These are phyloP conservation scores for Apeira syringaria DNA, from an alignment of 2,888 invertebrate genomes.

Conservation along the genomic window DNA sequence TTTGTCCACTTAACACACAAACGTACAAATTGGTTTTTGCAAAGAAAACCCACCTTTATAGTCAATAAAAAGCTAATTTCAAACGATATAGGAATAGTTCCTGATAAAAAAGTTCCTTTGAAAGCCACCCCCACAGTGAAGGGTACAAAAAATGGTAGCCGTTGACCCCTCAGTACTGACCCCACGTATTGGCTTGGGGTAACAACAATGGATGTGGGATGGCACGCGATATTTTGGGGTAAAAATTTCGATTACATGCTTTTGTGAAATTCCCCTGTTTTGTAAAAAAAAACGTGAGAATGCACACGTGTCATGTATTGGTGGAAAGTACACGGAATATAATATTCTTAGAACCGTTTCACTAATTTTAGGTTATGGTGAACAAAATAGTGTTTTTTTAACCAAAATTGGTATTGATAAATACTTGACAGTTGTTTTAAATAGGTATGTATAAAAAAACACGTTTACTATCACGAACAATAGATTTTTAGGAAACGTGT, in stretches of 20 bases:
- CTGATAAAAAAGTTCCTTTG: background rate
- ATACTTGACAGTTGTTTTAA: no score
- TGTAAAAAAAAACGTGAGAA: background rate
- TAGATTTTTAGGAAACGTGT: no score
- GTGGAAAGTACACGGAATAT: no score
- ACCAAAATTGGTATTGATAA: no score
- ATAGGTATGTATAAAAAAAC: no score
- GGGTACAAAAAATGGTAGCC: constrained; percentile 35
- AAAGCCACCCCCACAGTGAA: constrained; percentile 28
- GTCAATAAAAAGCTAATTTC: constrained; percentile 5
- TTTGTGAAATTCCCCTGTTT: constrained; percentile 2
- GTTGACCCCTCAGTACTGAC: constrained; percentile 36
- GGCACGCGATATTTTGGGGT: constrained; percentile 53
- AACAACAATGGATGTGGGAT: constrained; percentile 47
- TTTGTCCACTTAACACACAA: no score
- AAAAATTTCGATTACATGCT: constrained; percentile 41
- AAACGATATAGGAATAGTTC: constrained; percentile 2
- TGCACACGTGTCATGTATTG: background rate
- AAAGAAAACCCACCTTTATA: no score
- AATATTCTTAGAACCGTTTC: no score
- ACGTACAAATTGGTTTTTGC: no score
- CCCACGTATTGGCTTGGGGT: constrained; percentile 30
- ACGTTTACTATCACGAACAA: no score
- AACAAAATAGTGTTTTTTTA: no score
- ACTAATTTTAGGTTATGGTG: no score